Evolutionary conservation across 2,797 vertebrate genomes (phyloP), one percentile per base, ranked within the genome.

Genomic region (Parauchenoglanis ngamensis): DNA sequence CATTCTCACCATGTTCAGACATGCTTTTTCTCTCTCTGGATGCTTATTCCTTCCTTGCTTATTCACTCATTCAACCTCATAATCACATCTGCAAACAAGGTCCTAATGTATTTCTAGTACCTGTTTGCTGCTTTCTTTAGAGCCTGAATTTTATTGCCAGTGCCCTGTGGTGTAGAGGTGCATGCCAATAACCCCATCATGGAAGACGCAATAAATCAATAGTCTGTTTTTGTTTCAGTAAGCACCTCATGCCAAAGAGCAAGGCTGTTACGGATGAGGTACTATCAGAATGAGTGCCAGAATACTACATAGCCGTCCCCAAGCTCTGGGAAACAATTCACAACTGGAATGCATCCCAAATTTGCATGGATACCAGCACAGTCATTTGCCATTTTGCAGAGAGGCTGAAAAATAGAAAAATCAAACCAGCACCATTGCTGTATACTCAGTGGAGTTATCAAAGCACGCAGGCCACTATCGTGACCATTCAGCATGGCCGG

Each of bases 1-100:
- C 95, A 95, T 96, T 95, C 94, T 94, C 93, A 93, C 93, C 94
- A 92, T 95, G 95, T 95, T 94, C 94, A 94, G 94, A 91, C 95
- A 95, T 89, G 95, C 93, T 70, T 67, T 35, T 49, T 83, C 79
- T 95, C 88, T 85, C 89, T 92, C 90, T 89, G 88, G 80, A 85
- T 89, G 88, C 92, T 80, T 85, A 80, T 91, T 89, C 90, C 92
- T 91, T 91, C 89, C 90, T 90, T 81, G 73, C 91, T 91, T 90
- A 87, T 90, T 84, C 87, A 84, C 89, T 92, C 82, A 92, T 90
- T 93, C 86, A 56, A 59, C 87, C 86, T 89, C 82, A 92, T 91
- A 91, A 91, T 92, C 87, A 90, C 91, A 92, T 92, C 89, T 87
- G 85, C 82, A 88, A 90, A 92, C 90, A 91, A 89, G 89, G 54